A percentile compares a stretch with the other conserved stretches of the same genome.
These are phyloP conservation scores for Aurelia sp. DNA, from an alignment of 30 jellyfish, hydroid and myxozoan genomes.

Conservation along the genomic window DNA sequence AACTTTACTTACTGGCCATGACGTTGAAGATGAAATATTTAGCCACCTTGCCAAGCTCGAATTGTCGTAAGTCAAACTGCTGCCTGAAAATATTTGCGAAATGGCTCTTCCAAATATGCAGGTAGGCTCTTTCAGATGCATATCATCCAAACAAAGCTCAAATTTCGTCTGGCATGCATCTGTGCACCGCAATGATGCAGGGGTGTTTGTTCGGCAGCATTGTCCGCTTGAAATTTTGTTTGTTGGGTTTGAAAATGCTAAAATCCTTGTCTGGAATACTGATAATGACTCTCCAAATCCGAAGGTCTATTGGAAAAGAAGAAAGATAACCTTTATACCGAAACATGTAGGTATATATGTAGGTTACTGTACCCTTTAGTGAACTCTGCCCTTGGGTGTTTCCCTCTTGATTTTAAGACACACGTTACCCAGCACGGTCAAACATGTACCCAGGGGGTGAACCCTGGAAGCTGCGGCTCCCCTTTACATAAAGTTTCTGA, in stretches of 20 bases:
- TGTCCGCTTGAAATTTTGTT: constrained; percentile 17
- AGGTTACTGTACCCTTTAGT: too few species aligned
- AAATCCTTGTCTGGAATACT: constrained; percentile 20
- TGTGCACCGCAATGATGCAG: not conserved
- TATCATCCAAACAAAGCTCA: constrained; percentile 34
- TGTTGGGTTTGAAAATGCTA: constrained; percentile 28
- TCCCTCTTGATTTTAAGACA: too few species aligned
- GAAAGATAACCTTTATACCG: not conserved
- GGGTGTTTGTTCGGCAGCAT: constrained; percentile 16
- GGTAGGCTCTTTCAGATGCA: constrained; percentile 29
- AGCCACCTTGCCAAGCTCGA: constrained; percentile 17
- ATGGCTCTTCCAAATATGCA: constrained; percentile 31
- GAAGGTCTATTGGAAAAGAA: not conserved
- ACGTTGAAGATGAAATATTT: constrained; percentile 17
- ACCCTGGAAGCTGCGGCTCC: too few species aligned
- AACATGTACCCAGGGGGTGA: too few species aligned
- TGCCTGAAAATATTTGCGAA: constrained; percentile 1
- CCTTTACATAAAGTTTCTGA: too few species aligned
- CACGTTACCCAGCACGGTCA: too few species aligned
- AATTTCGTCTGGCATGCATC: constrained; percentile 21
- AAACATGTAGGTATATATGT: not conserved
- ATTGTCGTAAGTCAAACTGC: constrained; percentile 10
- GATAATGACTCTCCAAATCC: constrained; percentile 18
- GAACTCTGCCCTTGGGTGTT: too few species aligned
- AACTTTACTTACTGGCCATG: constrained; percentile 58